These are phyloP conservation scores for Listrodromus nycthemerus DNA, from an alignment of 2,888 invertebrate species.

Conservation along the genomic window DNA sequence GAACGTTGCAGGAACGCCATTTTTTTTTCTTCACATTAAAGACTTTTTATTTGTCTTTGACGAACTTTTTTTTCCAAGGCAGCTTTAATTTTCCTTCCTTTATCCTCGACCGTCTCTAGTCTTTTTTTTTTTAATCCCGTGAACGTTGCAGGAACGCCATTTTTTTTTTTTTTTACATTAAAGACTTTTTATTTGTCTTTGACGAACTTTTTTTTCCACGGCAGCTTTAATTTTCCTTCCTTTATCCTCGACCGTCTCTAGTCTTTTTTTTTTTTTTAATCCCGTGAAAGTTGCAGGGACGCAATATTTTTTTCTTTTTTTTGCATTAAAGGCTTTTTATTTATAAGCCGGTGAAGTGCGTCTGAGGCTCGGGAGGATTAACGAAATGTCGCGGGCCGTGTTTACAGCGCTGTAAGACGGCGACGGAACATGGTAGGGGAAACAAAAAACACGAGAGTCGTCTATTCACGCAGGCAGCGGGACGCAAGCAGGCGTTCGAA, in stretches of 20 bases:
- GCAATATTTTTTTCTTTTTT: slow-evolving; percentile 42
- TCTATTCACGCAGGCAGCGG: slow-evolving; percentile 4
- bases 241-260: slow-evolving; percentile 9
- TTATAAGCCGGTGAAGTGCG: slow-evolving; percentile 38
- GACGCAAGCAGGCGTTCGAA: slow-evolving; percentile 11
- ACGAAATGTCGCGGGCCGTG: slow-evolving; percentile 49
- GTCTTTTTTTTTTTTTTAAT: slow-evolving; percentile 34
- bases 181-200: slow-evolving; percentile 55
- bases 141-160: slow-evolving; percentile 36
- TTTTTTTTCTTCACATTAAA: no score
- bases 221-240: slow-evolving; percentile 20
- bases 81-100: slow-evolving; percentile 35
- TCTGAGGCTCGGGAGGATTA: slow-evolving; percentile 52
- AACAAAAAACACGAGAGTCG: slow-evolving; percentile 18
- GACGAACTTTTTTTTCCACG: slow-evolving; percentile 21
- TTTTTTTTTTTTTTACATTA: slow-evolving; percentile 55
- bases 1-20: no score
- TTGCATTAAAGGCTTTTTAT: slow-evolving; percentile 64
- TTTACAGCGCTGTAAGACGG: slow-evolving; percentile 40
- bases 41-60: not conserved
- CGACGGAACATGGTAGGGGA: not conserved
- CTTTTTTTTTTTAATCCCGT: slow-evolving; percentile 33
- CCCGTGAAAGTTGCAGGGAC: slow-evolving; percentile 43
- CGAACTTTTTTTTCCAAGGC: slow-evolving; percentile 19
- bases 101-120: not conserved